Base-by-base conservation (phyloP, 1,140 invertebrate species). In the Sycophila sp. region DNA sequence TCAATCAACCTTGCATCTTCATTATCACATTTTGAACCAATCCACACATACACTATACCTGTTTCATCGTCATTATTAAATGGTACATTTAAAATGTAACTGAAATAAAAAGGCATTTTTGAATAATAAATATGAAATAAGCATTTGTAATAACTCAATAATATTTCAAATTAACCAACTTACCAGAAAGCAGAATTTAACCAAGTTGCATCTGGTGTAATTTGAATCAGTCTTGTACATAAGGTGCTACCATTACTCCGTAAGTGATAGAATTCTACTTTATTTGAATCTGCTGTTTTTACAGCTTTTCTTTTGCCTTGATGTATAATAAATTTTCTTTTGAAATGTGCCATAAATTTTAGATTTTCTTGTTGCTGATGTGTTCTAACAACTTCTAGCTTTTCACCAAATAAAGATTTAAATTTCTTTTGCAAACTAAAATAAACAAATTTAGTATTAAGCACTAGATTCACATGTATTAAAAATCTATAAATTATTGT, bases 311-410 rank as follows among this genome's bases (percentile, higher is more conserved):
- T 88, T 82, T 96, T 97, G 32, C 97, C 98, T 71, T 92, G 90
- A 75, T 94, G 93, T 53, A 99, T 98, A 15, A 99, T 91, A 85
- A 99, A 98, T 81, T 97, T 94, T 63, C 93, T 88, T 80, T 98
- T 96, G 85, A 99, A 99, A 85, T 99, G 98, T 0, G 98, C 94
- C 88, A 99, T 92, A 81, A 99, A 99, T 86, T 99, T 99, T 24
- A 98, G 89, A 86, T 98, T 99, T 87, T 99, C 98, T 86, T 99
- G 98, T 83, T 99, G 98, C 78, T 97, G 97, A 84, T 98, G 96
- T n/a, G 96, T 98, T 53, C 97, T 87, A 1, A 99, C 94, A 2
- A 99, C 97, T 87, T 99, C 97, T 67, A 99, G 87, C 78, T 98
- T 96, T 78, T 97, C 94, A 36, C 96, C 94, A 83, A 98, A 99